phyloP scores from a whole-genome alignment of 2,888 invertebrate species.

The Drosophila mercatorum region DNA sequence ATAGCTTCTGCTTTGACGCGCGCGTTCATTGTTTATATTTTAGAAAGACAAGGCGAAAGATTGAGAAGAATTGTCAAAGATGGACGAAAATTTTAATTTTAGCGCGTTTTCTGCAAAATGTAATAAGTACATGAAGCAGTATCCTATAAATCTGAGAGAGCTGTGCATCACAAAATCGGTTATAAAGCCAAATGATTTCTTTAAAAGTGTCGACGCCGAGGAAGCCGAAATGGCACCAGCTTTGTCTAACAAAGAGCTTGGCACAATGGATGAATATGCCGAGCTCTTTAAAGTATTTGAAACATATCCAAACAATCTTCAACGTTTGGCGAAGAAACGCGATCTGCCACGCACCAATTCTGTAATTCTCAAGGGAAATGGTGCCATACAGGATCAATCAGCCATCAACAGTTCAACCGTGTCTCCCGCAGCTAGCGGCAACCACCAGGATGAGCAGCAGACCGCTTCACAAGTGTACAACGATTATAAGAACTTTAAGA shows the following conservation, averaged over 20 bases:
- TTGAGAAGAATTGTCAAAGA: constrained; percentile 1
- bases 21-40: constrained; percentile 5
- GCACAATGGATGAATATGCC: constrained; percentile 66
- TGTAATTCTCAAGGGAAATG: constrained; percentile 48
- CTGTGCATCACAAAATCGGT: constrained; percentile 69
- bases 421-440: constrained; percentile 33
- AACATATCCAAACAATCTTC: constrained; percentile 77
- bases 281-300: constrained; percentile 78
- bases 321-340: constrained; percentile 64
- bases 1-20: constrained; percentile 8
- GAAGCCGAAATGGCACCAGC: constrained; percentile 48
- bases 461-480: constrained; percentile 64
- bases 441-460: constrained; percentile 52
- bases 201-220: constrained; percentile 65
- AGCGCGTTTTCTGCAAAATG: constrained; percentile 50
- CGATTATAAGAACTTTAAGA: constrained; percentile 74
- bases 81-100: constrained; percentile 44
- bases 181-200: constrained; percentile 65
- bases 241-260: constrained; percentile 53
- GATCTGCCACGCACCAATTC: constrained; percentile 72
- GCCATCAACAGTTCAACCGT: constrained; percentile 17
- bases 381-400: constrained; percentile 33
- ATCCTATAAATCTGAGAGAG: constrained; percentile 61
- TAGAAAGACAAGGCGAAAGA: constrained; percentile 5
- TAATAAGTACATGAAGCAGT: constrained; percentile 39